These are phyloP conservation scores for Echinometra lucunter DNA, from an alignment of 53 echinoderm and acorn worm genomes.

Conservation along the genomic window DNA sequence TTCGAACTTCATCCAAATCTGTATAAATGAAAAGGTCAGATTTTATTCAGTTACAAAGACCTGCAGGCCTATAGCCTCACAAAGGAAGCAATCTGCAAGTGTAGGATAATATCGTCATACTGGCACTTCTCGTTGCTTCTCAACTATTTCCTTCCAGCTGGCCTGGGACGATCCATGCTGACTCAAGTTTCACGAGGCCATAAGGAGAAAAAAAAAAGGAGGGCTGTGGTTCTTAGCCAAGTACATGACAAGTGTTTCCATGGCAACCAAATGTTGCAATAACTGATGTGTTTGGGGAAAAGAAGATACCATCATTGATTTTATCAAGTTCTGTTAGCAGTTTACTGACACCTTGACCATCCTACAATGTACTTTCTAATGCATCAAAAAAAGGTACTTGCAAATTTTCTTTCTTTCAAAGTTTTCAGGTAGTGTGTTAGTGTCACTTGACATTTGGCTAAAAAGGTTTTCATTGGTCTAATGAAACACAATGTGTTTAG, in stretches of 20 bases:
- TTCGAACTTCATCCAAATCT: too few relatives aligned
- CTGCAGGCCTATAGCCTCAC: background rate
- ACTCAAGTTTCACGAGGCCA: background rate
- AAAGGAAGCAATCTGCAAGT: background rate
- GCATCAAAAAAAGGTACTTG: too few relatives aligned
- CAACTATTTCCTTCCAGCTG: constrained; percentile 32
- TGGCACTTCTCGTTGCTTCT: background rate
- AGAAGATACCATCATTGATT: background rate
- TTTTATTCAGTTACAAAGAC: background rate
- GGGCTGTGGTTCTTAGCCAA: background rate
- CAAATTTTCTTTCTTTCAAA: too few relatives aligned
- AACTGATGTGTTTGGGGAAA: background rate
- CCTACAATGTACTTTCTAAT: too few relatives aligned
- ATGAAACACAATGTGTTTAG: too few relatives aligned
- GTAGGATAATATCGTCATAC: constrained; percentile 20
- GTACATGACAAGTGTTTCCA: background rate
- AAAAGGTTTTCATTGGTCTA: too few relatives aligned
- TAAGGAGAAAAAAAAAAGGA: background rate
- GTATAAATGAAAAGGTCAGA: background rate
- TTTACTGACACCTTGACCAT: background rate
- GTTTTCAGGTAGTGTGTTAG: too few relatives aligned
- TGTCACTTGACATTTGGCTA: too few relatives aligned
- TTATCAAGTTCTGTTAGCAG: background rate
- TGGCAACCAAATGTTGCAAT: background rate
- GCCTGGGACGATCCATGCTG: background rate